Evolutionary conservation across 2,888 invertebrate genomes (phyloP).

Genomic region (Hermodice carunculata): DNA sequence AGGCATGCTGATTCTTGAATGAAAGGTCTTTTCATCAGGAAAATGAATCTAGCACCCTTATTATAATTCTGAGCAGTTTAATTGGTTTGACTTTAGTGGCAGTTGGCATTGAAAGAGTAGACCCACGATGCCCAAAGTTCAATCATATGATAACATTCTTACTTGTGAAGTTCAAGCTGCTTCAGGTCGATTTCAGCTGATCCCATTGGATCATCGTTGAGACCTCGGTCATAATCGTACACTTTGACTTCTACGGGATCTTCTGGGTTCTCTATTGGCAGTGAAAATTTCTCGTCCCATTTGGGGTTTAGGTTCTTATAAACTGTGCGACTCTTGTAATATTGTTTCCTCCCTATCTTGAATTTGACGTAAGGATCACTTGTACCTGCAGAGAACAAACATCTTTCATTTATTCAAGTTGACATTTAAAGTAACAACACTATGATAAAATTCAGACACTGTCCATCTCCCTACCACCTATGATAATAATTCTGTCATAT

Average conservation of each 20-base stretch:
- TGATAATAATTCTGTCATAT: too few species aligned
- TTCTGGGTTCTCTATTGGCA: constrained; percentile 73
- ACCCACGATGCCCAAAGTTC: too few species aligned
- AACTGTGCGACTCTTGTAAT: constrained; percentile 95
- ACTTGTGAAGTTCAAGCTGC: constrained; percentile 80
- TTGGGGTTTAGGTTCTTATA: constrained; percentile 94
- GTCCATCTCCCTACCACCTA: too few species aligned
- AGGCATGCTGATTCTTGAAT: too few species aligned
- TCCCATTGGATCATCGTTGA: constrained; percentile 97
- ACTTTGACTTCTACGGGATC: constrained; percentile 73
- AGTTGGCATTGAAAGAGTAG: too few species aligned
- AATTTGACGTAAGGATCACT: constrained; percentile 99
- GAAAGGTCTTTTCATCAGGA: too few species aligned
- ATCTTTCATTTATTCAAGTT: background rate
- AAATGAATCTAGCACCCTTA: too few species aligned
- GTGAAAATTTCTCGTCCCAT: constrained; percentile 97
- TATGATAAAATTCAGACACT: background rate
- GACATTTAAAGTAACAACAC: constrained; percentile 7
- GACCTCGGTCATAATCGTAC: constrained; percentile 97
- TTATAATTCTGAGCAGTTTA: too few species aligned
- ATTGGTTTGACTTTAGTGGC: too few species aligned
- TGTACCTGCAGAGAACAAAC: constrained; percentile 75
- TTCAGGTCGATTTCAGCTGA: constrained; percentile 87
- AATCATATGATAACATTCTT: too few species aligned
- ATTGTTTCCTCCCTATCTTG: constrained; percentile 85